Conservation (phyloP, 64 coral and sea anemone genomes). For the Porites australiensis region DNA sequence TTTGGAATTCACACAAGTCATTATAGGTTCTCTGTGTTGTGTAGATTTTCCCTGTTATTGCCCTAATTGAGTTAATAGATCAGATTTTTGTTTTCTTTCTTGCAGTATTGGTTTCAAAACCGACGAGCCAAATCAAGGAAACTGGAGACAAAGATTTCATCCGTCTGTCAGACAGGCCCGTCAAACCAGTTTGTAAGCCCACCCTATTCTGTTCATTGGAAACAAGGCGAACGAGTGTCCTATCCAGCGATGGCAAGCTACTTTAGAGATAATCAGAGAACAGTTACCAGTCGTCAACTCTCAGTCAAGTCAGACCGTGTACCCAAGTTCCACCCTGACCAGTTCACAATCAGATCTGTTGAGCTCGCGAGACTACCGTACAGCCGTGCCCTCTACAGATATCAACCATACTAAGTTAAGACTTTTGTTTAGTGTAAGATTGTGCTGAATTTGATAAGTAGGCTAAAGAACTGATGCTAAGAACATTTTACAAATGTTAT, state of each 20-base stretch:
- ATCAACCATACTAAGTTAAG: too few relatives aligned
- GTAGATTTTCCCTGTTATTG: too few relatives aligned
- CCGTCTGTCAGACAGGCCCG: not conserved
- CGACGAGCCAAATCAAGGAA: not conserved
- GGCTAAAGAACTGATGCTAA: too few relatives aligned
- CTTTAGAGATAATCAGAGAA: not conserved
- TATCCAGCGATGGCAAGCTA: not conserved
- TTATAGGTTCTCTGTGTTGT: too few relatives aligned
- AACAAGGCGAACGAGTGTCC: not conserved
- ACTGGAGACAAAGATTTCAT: not conserved
- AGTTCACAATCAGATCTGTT: too few relatives aligned
- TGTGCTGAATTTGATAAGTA: too few relatives aligned
- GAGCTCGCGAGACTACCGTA: too few relatives aligned
- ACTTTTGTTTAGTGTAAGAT: too few relatives aligned
- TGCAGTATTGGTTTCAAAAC: constrained; percentile 18
- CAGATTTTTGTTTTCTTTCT: not conserved
- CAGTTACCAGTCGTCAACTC: not conserved
- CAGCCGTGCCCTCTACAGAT: too few relatives aligned
- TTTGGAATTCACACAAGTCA: too few relatives aligned
- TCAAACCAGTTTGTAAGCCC: not conserved
- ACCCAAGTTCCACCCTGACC: not conserved
- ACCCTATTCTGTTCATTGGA: not conserved
- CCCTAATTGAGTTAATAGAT: too few relatives aligned
- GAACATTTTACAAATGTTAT: too few relatives aligned
- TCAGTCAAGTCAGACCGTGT: not conserved